phyloP scores from a whole-genome alignment of 2,113 vertebrate genomes.

The Camelus bactrianus region DNA sequence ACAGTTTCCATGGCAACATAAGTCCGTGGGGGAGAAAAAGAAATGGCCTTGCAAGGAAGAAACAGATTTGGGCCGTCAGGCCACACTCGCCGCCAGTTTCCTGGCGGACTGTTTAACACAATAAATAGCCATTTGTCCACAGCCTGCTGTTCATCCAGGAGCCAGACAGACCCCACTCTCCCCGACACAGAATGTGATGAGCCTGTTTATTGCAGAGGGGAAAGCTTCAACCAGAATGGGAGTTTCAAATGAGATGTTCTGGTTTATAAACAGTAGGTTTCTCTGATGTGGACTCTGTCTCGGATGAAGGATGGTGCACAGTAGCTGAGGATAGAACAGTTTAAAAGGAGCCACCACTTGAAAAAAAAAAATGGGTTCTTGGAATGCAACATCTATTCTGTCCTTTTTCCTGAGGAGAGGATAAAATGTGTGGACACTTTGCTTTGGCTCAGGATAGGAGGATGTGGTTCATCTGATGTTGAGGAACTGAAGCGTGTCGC shows the following conservation, averaged over 20 bases:
- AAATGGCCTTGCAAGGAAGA: conserved; percentile 56
- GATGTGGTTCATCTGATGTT: not conserved
- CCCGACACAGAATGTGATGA: not conserved
- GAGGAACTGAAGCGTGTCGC: not conserved
- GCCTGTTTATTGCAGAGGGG: not conserved
- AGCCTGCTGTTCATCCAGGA: not conserved
- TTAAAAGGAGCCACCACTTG: conserved; percentile 46
- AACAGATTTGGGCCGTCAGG: not conserved
- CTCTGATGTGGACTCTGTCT: not conserved
- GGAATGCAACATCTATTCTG: not conserved
- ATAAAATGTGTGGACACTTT: conserved; percentile 41
- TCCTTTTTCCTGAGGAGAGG: not conserved
- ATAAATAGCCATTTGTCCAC: not conserved
- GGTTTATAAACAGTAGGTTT: not conserved
- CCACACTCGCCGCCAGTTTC: not conserved
- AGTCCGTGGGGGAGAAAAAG: not conserved
- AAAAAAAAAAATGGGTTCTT: conserved; percentile 43
- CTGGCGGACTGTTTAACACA: not conserved
- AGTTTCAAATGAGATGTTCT: not conserved
- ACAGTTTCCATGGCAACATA: conserved; percentile 53
- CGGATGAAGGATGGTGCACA: not conserved
- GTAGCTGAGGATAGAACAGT: conserved; percentile 36
- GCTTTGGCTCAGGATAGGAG: conserved; percentile 19
- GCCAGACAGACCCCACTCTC: not conserved
- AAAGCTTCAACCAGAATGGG: not conserved